These are phyloP conservation scores for Panopea generosa DNA, from an alignment of 2,888 invertebrate genomes.

Conservation along the genomic window DNA sequence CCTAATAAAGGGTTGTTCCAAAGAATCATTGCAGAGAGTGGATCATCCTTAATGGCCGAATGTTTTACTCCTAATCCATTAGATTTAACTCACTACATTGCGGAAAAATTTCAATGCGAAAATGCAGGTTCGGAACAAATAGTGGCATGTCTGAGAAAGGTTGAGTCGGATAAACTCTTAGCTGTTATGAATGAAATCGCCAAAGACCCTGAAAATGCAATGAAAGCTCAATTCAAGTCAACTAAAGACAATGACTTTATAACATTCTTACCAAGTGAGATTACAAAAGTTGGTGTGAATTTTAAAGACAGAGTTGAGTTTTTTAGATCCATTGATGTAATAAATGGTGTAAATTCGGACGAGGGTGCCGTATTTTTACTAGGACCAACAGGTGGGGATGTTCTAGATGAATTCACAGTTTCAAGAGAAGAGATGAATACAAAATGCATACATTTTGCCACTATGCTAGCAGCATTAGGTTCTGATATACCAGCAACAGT, in stretches of 20 bases:
- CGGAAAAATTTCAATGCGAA: background rate
- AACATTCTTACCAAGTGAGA: too few species aligned
- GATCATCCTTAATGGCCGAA: background rate
- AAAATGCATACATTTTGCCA: too few species aligned
- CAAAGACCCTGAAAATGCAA: too few species aligned
- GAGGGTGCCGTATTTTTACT: background rate
- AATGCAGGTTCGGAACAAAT: background rate
- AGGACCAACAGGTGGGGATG: too few species aligned
- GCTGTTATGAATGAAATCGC: too few species aligned
- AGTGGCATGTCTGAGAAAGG: constrained; percentile 3
- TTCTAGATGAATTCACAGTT: constrained; percentile 1
- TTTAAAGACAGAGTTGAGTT: background rate
- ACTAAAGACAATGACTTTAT: too few species aligned
- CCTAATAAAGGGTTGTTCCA: background rate
- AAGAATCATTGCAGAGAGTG: constrained; percentile 21
- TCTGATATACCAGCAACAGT: background rate
- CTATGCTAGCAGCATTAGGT: too few species aligned
- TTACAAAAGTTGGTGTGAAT: too few species aligned
- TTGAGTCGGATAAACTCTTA: background rate
- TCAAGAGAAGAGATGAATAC: too few species aligned
- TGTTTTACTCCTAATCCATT: background rate
- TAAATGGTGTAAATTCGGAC: constrained; percentile 11
- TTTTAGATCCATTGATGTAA: constrained; percentile 13
- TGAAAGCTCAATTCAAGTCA: too few species aligned
- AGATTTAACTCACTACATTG: background rate